These are phyloP conservation scores for Meandrusa payeni DNA, from an alignment of 2,888 invertebrate genomes.

Conservation along the genomic window DNA sequence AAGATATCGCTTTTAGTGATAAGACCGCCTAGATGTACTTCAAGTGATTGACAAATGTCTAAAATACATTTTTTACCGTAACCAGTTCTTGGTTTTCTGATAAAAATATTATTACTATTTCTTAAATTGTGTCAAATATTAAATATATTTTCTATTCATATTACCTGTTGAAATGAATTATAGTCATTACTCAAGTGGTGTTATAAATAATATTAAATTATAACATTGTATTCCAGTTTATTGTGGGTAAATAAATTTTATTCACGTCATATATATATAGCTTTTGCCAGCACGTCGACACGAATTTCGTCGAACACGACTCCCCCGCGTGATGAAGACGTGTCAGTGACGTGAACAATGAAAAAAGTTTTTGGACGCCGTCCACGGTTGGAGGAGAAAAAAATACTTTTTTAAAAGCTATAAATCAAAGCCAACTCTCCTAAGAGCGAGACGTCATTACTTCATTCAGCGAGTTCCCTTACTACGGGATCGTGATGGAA, in stretches of 20 bases:
- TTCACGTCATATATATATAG: slow-evolving; percentile 10
- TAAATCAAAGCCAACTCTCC: slow-evolving; percentile 37
- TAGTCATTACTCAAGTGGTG: too few species aligned
- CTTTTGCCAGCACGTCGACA: slow-evolving; percentile 3
- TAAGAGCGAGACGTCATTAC: slow-evolving; percentile 38
- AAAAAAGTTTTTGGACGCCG: slow-evolving; percentile 41
- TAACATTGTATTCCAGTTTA: too few species aligned
- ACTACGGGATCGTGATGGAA: not conserved
- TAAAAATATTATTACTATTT: too few species aligned
- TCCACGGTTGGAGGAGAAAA: slow-evolving; percentile 35
- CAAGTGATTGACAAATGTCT: too few species aligned
- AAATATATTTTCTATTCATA: too few species aligned
- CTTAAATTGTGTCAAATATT: too few species aligned
- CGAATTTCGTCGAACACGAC: slow-evolving; percentile 15
- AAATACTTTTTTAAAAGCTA: slow-evolving; percentile 38
- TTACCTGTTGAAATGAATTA: too few species aligned
- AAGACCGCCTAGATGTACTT: too few species aligned
- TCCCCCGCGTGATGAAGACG: slow-evolving; percentile 39
- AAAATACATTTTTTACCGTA: too few species aligned
- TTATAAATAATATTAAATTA: too few species aligned
- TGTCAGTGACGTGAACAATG: slow-evolving; percentile 29
- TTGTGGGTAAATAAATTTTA: not conserved
- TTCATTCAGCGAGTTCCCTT: slow-evolving; percentile 35
- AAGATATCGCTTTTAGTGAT: too few species aligned
- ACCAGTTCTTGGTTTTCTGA: too few species aligned